A percentile compares a stretch with the other conserved stretches of the same genome.
Conservation (phyloP, 1,140 invertebrate species). For the Drosophila mauritiana region DNA sequence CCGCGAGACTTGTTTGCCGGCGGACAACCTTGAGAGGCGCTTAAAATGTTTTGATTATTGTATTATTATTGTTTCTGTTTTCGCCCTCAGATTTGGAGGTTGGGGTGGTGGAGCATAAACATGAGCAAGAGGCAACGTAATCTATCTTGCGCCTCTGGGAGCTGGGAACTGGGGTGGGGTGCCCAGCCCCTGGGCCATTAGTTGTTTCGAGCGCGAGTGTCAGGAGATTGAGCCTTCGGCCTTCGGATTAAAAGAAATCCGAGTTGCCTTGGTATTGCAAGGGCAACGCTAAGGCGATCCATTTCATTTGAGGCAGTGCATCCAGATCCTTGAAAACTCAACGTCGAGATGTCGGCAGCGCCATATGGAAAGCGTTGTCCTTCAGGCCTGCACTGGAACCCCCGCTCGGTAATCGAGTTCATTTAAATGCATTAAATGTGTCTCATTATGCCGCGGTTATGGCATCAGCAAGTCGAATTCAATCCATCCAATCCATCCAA, state of each 20-base stretch:
- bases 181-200: neutral
- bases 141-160: neutral
- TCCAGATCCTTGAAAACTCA: neutral
- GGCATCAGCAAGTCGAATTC: slow-evolving; percentile 39
- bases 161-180: neutral
- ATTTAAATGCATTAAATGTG: slow-evolving; percentile 77
- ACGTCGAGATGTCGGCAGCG: neutral
- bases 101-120: neutral
- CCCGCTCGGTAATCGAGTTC: slow-evolving; percentile 61
- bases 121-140: neutral
- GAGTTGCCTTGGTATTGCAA: too few relatives aligned
- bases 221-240: neutral
- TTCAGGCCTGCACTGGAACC: slow-evolving; percentile 15
- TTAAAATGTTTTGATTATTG: slow-evolving; percentile 80
- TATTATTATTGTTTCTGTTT: slow-evolving; percentile 57
- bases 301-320: neutral
- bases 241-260: too few relatives aligned
- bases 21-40: slow-evolving; percentile 71
- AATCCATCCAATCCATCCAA: slow-evolving; percentile 5
- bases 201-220: neutral
- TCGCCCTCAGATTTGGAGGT: slow-evolving; percentile 4
- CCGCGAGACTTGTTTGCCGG: slow-evolving; percentile 26
- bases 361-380: slow-evolving; percentile 43
- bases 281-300: neutral
- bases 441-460: slow-evolving; percentile 31